A percentile compares a stretch with the other conserved stretches of the same genome.
Evolutionary conservation across 2,888 invertebrate genomes (phyloP).

Genomic region (Andrena camellia): DNA sequence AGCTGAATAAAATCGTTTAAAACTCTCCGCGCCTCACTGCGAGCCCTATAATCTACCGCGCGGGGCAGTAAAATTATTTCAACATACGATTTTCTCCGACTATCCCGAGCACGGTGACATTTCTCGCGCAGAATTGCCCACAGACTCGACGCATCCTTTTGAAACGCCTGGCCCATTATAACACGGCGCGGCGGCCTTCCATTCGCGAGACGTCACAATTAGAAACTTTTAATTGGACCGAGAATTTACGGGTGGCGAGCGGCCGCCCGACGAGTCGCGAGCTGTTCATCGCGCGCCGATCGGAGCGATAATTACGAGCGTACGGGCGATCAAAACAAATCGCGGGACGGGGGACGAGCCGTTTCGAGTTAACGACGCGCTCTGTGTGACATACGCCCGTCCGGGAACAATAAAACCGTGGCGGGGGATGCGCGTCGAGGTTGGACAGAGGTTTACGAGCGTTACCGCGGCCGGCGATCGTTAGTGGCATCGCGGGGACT

Average conservation of each 20-base stretch:
- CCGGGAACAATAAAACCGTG: constrained; percentile 42
- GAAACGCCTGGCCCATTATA: neutral
- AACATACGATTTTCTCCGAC: too few species aligned
- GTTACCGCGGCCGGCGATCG: constrained; percentile 44
- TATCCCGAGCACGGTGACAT: neutral
- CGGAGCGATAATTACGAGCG: constrained; percentile 25
- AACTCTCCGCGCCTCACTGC: too few species aligned
- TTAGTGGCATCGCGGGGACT: constrained; percentile 54
- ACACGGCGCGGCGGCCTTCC: neutral
- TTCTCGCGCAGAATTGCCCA: constrained; percentile 10
- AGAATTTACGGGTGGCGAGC: constrained; percentile 21
- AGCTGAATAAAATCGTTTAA: too few species aligned
- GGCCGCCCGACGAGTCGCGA: neutral
- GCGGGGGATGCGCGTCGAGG: constrained; percentile 7
- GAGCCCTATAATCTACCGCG: too few species aligned
- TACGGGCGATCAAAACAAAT: constrained; percentile 20
- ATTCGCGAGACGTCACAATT: constrained; percentile 34
- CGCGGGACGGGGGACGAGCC: neutral
- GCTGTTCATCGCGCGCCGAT: constrained; percentile 11
- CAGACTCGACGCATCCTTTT: neutral
- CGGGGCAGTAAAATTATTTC: too few species aligned
- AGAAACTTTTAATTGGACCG: constrained; percentile 54
- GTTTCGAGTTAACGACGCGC: constrained; percentile 14
- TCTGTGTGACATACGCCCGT: constrained; percentile 22
- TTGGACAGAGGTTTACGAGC: constrained; percentile 45